These are phyloP conservation scores for Agriotes lineatus DNA, from an alignment of 2,888 invertebrate species.

Conservation along the genomic window DNA sequence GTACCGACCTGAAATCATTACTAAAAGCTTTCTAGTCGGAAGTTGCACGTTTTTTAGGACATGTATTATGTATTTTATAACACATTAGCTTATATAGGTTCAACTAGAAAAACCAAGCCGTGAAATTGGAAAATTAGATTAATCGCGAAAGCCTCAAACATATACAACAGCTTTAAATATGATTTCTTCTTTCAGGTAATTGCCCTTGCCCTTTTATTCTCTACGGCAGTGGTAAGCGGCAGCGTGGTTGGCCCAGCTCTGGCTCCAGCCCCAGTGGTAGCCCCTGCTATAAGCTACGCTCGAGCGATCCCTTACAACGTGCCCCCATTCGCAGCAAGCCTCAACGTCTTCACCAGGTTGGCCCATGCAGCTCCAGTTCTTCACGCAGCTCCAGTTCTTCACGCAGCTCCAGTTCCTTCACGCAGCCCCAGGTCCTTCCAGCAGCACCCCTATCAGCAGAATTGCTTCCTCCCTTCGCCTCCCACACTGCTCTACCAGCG, in stretches of 20 bases:
- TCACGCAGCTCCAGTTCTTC: constrained; percentile 65
- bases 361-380: constrained; percentile 27
- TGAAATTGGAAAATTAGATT: too few species aligned
- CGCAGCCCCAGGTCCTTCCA: too few species aligned
- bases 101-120: too few species aligned
- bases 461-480: neutral
- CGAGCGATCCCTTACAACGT: constrained; percentile 73
- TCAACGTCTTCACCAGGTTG: constrained; percentile 68
- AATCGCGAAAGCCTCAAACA: too few species aligned
- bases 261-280: constrained; percentile 43
- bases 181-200: constrained; percentile 4
- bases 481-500: constrained; percentile 37
- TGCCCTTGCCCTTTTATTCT: neutral
- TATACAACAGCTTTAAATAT: too few species aligned
- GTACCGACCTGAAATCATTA: too few species aligned
- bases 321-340: constrained; percentile 73
- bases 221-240: neutral
- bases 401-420: constrained; percentile 46
- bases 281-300: constrained; percentile 62
- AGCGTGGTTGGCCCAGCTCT: constrained; percentile 26
- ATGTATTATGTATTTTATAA: too few species aligned
- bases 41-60: too few species aligned
- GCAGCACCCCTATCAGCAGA: constrained; percentile 48
- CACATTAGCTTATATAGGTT: too few species aligned
- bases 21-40: too few species aligned